These are phyloP conservation scores for Sebastes iracundus DNA, from an alignment of 2,797 vertebrate genomes.

Conservation along the genomic window DNA sequence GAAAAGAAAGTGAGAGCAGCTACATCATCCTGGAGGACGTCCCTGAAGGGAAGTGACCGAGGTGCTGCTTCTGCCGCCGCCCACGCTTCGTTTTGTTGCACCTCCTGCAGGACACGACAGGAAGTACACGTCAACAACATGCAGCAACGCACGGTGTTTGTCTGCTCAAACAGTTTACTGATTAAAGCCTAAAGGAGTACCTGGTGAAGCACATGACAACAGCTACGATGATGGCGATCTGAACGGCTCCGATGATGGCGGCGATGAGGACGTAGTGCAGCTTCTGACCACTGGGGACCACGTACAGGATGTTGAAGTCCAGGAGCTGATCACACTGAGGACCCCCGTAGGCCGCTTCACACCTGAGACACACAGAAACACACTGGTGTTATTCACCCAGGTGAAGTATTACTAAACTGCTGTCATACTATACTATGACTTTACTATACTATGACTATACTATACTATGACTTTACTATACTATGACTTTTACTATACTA, in stretches of 20 bases:
- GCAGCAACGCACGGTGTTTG: no score
- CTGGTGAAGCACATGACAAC: constrained; percentile 99
- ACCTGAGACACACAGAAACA: constrained; percentile 37
- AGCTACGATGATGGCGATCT: constrained; percentile 97
- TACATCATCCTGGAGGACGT: constrained; percentile 97
- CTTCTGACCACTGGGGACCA: constrained; percentile 97
- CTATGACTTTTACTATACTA: no score
- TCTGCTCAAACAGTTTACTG: no score
- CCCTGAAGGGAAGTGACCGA: constrained; percentile 96
- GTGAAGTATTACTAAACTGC: no score
- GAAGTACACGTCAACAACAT: background rate
- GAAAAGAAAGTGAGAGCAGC: constrained; percentile 30
- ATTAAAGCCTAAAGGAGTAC: constrained; percentile 63
- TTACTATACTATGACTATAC: no score
- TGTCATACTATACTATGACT: no score
- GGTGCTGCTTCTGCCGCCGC: constrained; percentile 97
- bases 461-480: no score
- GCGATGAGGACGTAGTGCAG: constrained; percentile 98
- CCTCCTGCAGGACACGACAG: constrained; percentile 83
- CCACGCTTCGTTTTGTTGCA: constrained; percentile 96
- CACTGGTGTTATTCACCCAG: no score
- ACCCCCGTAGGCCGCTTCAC: constrained; percentile 94
- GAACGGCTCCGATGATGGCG: constrained; percentile 97
- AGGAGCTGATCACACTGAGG: constrained; percentile 93
- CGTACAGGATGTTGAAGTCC: constrained; percentile 98